Base-by-base conservation (phyloP, 2,113 vertebrate genomes). In the Brachionichthys hirsutus region DNA sequence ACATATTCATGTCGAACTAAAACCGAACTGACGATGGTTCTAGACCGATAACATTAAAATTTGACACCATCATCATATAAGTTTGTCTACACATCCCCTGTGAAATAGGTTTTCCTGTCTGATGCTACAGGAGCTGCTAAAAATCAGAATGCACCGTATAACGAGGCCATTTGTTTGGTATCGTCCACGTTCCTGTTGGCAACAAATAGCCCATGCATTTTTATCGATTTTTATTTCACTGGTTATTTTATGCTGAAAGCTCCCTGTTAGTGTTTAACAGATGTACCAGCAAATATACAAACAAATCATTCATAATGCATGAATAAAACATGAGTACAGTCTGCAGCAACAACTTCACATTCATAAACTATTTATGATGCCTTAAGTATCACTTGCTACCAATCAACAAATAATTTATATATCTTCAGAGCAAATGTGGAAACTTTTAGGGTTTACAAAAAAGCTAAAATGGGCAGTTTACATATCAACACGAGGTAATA, bases 281-380 rank as follows among this genome's bases (percentile, higher is more conserved):
- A 68, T 72, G 73, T 46, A 57, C 1, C 14, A 36, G 40, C 51
- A 43, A 50, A 67, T 67, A 44, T 9, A 69, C 18, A 54, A 49
- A 60, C 55, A 64, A 17, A 19, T 46, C 38, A 54, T 74, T 54
- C 18, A 75, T 68, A 67, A 73, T 67, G 36, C 47, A 66, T 52
- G 46, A 69, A 30, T 44, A 24, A 64, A 70, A 69, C 50, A 62
- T n/a, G 16, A 54, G 43, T 47, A 22, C 52, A 60, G 60, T 18
- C 44, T 56, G 45, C 18, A 50, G 58, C 44, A 52, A 60, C 56
- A 70, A 55, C 59, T 68, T 77, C 13, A 60, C 30, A 55, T 18
- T 48, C 52, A 68, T 79, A 13, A 70, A 78, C n/a, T 55, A 62
- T 75, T 62, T 5, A 73, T 53, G 30, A 67, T 30, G 50, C 67